Conservation (phyloP, 2,888 invertebrate species). For the Lingula anatina region DNA sequence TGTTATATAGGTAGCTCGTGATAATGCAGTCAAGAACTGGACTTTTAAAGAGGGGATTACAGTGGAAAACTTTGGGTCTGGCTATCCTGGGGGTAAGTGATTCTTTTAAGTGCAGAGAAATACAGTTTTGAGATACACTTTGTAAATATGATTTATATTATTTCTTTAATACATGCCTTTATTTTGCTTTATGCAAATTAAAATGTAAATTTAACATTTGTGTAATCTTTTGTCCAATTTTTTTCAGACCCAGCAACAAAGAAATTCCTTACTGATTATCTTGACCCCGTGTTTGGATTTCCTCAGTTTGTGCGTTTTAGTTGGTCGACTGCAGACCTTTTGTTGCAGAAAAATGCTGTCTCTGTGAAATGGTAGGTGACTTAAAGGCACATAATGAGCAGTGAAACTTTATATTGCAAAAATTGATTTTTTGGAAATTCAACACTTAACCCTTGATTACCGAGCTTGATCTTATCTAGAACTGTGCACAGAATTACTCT, state of each 20-base stretch:
- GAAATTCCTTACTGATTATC: conserved; percentile 73
- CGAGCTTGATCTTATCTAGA: neutral
- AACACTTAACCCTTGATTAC: no score
- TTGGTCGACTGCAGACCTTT: conserved; percentile 89
- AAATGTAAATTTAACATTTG: neutral
- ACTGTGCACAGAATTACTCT: neutral
- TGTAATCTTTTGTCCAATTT: conserved; percentile 6
- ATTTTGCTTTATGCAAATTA: neutral
- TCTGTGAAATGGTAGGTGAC: conserved; percentile 49
- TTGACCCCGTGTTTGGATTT: conserved; percentile 91
- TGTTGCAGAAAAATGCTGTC: conserved; percentile 67
- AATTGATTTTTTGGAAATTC: no score
- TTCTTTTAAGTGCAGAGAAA: no score
- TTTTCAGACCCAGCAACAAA: conserved; percentile 85
- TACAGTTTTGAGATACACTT: no score
- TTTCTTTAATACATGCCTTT: no score
- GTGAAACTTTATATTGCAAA: no score
- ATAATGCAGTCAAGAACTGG: conserved; percentile 83
- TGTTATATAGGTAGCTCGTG: conserved; percentile 63
- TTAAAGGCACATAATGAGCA: no score
- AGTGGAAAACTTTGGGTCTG: conserved; percentile 74
- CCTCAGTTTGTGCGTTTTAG: conserved; percentile 91
- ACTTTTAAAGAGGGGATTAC: conserved; percentile 70
- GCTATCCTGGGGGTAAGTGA: conserved; percentile 75
- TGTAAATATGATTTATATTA: no score